Evolutionary conservation across 2,888 invertebrate species (phyloP).

Genomic region (Limnephilus auricula): DNA sequence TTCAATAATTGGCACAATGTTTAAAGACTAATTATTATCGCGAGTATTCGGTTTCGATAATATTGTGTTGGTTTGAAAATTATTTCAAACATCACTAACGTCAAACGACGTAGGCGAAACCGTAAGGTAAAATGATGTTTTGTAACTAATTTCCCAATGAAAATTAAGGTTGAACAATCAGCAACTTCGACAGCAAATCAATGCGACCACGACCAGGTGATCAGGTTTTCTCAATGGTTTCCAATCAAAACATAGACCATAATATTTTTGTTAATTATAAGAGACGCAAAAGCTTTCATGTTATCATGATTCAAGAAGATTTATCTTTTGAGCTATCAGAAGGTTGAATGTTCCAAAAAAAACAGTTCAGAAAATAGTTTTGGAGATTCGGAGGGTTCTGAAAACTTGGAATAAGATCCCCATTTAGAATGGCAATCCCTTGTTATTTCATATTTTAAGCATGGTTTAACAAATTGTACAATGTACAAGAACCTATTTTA

Average conservation of each 20-base stretch:
- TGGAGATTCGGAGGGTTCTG: background rate
- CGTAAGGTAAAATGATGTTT: constrained; percentile 3
- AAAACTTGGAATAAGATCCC: background rate
- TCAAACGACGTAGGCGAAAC: constrained; percentile 9
- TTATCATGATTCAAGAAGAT: background rate
- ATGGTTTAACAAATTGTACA: background rate
- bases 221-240: background rate
- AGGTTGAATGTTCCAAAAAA: background rate
- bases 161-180: constrained; percentile 41
- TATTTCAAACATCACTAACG: background rate
- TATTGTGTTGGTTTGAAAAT: background rate
- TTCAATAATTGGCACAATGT: background rate
- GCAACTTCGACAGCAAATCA: constrained; percentile 16
- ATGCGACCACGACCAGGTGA: background rate
- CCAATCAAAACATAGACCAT: background rate
- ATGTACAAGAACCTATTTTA: background rate
- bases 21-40: background rate
- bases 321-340: background rate
- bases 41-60: background rate
- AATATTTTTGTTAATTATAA: background rate
- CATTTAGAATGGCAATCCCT: background rate
- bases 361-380: background rate
- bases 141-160: constrained; percentile 34
- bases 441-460: background rate
- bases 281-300: background rate